These are phyloP conservation scores for Pheosia gnoma DNA, from an alignment of 2,888 invertebrate species.

Conservation along the genomic window DNA sequence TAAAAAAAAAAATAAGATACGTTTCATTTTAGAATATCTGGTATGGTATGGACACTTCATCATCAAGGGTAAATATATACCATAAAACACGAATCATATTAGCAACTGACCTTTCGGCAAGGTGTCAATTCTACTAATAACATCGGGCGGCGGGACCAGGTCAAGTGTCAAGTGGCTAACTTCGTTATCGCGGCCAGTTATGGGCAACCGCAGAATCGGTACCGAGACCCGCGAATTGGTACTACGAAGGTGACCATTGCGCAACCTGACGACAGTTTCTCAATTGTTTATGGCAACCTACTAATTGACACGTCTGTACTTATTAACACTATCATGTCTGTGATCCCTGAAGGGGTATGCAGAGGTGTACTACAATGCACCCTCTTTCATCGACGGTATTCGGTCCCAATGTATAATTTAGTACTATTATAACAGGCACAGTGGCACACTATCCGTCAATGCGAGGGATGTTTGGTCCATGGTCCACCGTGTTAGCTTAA, in stretches of 20 bases:
- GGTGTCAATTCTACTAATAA: neutral
- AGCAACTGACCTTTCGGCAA: neutral
- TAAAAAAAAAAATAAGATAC: too few relatives aligned
- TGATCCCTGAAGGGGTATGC: too few relatives aligned
- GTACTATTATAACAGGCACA: too few relatives aligned
- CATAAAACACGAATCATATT: conserved; percentile 1
- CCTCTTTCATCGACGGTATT: too few relatives aligned
- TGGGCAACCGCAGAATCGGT: conserved; percentile 11
- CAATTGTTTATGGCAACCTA: conserved; percentile 17
- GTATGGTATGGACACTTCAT: conserved; percentile 8
- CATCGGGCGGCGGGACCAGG: neutral
- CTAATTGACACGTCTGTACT: conserved; percentile 18
- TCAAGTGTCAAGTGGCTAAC: neutral
- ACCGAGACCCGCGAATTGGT: conserved; percentile 10
- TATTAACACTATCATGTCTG: too few relatives aligned
- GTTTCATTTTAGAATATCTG: neutral
- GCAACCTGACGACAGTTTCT: conserved; percentile 26
- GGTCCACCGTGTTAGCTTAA: too few relatives aligned
- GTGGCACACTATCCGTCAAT: too few relatives aligned
- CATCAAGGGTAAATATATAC: neutral
- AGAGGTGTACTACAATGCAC: too few relatives aligned
- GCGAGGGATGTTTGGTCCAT: too few relatives aligned
- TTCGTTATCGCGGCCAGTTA: neutral
- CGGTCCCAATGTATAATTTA: too few relatives aligned
- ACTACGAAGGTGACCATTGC: conserved; percentile 7